These are phyloP conservation scores for Aquatica leii DNA, from an alignment of 2,888 invertebrate species.

Conservation along the genomic window DNA sequence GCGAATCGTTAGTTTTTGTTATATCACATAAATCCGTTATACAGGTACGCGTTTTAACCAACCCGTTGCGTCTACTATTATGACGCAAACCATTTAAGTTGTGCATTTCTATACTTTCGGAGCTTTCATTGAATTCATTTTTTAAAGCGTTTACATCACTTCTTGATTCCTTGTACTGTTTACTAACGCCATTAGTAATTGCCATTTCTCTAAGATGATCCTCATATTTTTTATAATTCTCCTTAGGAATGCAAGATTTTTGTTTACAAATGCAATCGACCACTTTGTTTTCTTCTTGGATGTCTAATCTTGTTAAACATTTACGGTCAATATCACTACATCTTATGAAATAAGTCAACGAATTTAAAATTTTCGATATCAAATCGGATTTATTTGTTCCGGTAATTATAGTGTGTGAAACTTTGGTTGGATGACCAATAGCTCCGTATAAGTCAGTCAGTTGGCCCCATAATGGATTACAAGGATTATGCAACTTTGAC, in stretches of 20 bases:
- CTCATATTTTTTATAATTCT: slow-evolving; percentile 54
- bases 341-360: slow-evolving; percentile 86
- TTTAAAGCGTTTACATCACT: not conserved
- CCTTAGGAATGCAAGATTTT: slow-evolving; percentile 53
- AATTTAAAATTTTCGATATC: slow-evolving; percentile 76
- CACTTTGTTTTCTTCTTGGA: slow-evolving; percentile 53
- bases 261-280: slow-evolving; percentile 52
- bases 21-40: slow-evolving; percentile 20
- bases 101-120: slow-evolving; percentile 26
- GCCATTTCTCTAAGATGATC: slow-evolving; percentile 49
- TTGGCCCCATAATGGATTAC: slow-evolving; percentile 92
- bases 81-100: slow-evolving; percentile 3
- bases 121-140: not conserved
- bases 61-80: slow-evolving; percentile 2
- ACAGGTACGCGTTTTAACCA: slow-evolving; percentile 16
- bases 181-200: slow-evolving; percentile 13
- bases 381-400: slow-evolving; percentile 71
- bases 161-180: not conserved
- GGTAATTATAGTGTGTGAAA: slow-evolving; percentile 82
- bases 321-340: slow-evolving; percentile 73
- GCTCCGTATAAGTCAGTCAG: slow-evolving; percentile 87
- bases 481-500: slow-evolving; percentile 71
- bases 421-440: slow-evolving; percentile 78
- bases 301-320: slow-evolving; percentile 37
- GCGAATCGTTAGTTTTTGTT: not conserved